Base-by-base conservation (phyloP, 1,140 invertebrate species). In the Lerema accius region DNA sequence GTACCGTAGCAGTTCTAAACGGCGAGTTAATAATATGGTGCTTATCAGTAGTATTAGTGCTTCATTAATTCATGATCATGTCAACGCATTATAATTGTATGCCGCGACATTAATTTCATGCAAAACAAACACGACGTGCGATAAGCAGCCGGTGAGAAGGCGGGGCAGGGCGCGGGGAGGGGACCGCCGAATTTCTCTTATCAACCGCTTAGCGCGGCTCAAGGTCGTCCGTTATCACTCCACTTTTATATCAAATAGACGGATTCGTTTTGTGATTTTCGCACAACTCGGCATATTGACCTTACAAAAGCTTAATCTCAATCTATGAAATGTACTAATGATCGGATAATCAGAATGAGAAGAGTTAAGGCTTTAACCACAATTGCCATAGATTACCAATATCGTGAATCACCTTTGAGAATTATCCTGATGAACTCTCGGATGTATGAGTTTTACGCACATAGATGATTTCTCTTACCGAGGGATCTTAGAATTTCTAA, bases 131-230 rank as follows among this genome's bases (percentile, higher is more conserved):
- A 81, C 10, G 42, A 35, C 40, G 65, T 58, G 63, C 59, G 79
- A 84, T 83, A 84, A 84, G 74, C 70, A 71, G 28, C 43, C 60
- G 69, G 55, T 49, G 69, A 73, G 76, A 73, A 65, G 23, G 48
- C 17, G 43, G 53, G 23, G 65, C 66, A 62, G 65, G 63, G 65
- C 66, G 77, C 83, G 82, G 76, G 19, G 16, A 39, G 66, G 69
- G 71, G 69, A 69, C 60, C 69, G 80, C 84, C 84, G 79, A 89
- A 89, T 73, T 87, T 84, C 74, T 65, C 78, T 86, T 89, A 89
- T 89, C 86, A 86, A 70, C 69, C 64, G 78, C 73, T 80, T 76
- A 82, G 74, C 73, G 70, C 76, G 40, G 63, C 71, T 67, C 86
- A 87, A 89, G 84, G 84, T 85, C 83, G 74, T 67, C 63, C 69